A percentile compares a stretch with the other conserved stretches of the same genome.
Evolutionary conservation across 2,888 invertebrate genomes (phyloP).

Genomic region (Ochropleura leucogaster): DNA sequence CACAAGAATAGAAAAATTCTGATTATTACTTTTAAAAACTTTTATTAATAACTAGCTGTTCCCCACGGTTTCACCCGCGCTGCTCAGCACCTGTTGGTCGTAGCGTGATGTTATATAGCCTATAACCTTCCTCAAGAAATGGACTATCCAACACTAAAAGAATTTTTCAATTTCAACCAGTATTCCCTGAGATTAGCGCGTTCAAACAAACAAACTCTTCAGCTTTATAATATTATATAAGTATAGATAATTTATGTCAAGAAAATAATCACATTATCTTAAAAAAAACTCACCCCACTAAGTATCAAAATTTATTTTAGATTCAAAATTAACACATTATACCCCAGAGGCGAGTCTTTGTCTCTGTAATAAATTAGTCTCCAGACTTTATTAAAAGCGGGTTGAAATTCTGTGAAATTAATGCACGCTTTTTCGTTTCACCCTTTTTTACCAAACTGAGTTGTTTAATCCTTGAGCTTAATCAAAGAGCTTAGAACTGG

Average conservation of each 20-base stretch:
- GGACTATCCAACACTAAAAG: too few species aligned
- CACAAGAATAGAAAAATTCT: too few species aligned
- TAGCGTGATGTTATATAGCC: too few species aligned
- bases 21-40: too few species aligned
- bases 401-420: conserved; percentile 28
- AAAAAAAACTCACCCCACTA: conserved; percentile 21
- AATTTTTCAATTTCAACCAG: too few species aligned
- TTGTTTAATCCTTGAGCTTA: conserved; percentile 2
- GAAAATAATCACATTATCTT: neutral
- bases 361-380: conserved; percentile 35
- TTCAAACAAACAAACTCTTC: too few species aligned
- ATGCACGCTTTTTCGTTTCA: conserved; percentile 15
- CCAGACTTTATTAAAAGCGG: conserved; percentile 27
- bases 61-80: too few species aligned
- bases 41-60: too few species aligned
- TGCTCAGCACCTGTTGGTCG: too few species aligned
- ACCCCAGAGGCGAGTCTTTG: conserved; percentile 36
- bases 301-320: conserved; percentile 48
- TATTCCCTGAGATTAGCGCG: too few species aligned
- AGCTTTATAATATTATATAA: too few species aligned
- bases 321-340: conserved; percentile 51
- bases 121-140: too few species aligned
- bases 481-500: neutral
- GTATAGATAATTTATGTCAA: neutral
- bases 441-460: conserved; percentile 14